A percentile compares a stretch with the other conserved stretches of the same genome.
These are phyloP conservation scores for Meliscaeva auricollis DNA, from an alignment of 2,888 invertebrate species.

Conservation along the genomic window DNA sequence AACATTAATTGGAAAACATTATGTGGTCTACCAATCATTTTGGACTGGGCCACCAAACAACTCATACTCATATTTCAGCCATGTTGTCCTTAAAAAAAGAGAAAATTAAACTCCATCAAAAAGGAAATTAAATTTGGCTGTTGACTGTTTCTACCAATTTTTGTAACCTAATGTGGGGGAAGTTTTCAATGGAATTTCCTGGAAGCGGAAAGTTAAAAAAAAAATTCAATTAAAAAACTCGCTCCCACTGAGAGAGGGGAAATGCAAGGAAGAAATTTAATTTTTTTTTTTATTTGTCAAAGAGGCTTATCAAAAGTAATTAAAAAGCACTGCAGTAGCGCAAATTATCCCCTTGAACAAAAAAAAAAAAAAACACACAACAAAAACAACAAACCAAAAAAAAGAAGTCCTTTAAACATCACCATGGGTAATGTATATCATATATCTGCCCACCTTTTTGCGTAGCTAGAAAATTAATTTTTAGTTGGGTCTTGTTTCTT, in stretches of 20 bases:
- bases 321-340: constrained; percentile 3
- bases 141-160: not conserved
- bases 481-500: not conserved
- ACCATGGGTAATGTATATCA: constrained; percentile 6
- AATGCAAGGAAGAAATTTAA: not conserved
- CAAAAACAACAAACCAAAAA: not conserved
- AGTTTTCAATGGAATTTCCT: not conserved
- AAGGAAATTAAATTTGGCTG: constrained; percentile 9
- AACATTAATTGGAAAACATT: constrained; percentile 22
- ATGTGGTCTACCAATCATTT: constrained; percentile 11
- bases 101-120: constrained; percentile 1
- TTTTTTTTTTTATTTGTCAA: constrained; percentile 22
- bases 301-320: constrained; percentile 33
- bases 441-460: constrained; percentile 5
- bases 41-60: too few relatives aligned
- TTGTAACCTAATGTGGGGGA: not conserved
- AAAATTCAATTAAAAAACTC: constrained; percentile 22
- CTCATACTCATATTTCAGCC: not conserved
- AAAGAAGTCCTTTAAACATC: constrained; percentile 6
- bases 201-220: not conserved
- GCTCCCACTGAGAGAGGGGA: not conserved
- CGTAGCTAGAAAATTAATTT: not conserved
- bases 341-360: constrained; percentile 17
- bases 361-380: not conserved
- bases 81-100: constrained; percentile 4